phyloP scores from a whole-genome alignment of 64 coral and sea anemone species.

The Stylophora pistillata region DNA sequence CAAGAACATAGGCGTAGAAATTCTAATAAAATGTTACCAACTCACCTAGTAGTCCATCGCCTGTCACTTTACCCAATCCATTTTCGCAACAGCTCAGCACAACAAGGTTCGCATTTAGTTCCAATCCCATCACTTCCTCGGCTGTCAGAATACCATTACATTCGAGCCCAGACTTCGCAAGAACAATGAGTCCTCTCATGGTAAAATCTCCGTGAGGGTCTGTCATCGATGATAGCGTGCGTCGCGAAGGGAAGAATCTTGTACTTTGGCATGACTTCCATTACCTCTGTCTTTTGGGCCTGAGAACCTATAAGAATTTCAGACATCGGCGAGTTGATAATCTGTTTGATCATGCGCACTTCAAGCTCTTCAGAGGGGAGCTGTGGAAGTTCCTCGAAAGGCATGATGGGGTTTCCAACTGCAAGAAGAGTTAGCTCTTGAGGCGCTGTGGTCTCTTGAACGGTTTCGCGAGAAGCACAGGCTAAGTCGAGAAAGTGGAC shows the following conservation, averaged over 20 bases:
- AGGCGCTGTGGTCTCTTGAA: background rate
- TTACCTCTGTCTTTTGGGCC: slow-evolving; percentile 54
- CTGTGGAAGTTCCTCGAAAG: slow-evolving; percentile 27
- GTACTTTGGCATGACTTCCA: slow-evolving; percentile 45
- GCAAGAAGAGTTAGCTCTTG: slow-evolving; percentile 56
- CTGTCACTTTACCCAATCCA: slow-evolving; percentile 64
- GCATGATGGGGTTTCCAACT: slow-evolving; percentile 72
- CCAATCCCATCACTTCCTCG: slow-evolving; percentile 52
- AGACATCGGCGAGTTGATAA: slow-evolving; percentile 33
- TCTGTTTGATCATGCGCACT: slow-evolving; percentile 66
- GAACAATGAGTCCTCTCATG: slow-evolving; percentile 64
- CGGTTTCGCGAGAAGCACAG: background rate
- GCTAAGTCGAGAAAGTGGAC: slow-evolving; percentile 59
- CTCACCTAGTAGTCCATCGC: slow-evolving; percentile 69
- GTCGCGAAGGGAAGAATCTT: slow-evolving; percentile 68
- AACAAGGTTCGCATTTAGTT: slow-evolving; percentile 63
- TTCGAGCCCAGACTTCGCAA: slow-evolving; percentile 30
- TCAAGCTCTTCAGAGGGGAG: slow-evolving; percentile 44
- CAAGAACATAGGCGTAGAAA: too few relatives aligned
- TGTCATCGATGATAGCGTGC: slow-evolving; percentile 53
- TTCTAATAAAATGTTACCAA: background rate
- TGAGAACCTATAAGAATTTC: slow-evolving; percentile 50
- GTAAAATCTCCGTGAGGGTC: slow-evolving; percentile 61
- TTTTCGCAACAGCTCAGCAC: slow-evolving; percentile 71
- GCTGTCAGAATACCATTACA: slow-evolving; percentile 63